These are phyloP conservation scores for Drosophila pegasa DNA, from an alignment of 2,888 invertebrate genomes.

Conservation along the genomic window DNA sequence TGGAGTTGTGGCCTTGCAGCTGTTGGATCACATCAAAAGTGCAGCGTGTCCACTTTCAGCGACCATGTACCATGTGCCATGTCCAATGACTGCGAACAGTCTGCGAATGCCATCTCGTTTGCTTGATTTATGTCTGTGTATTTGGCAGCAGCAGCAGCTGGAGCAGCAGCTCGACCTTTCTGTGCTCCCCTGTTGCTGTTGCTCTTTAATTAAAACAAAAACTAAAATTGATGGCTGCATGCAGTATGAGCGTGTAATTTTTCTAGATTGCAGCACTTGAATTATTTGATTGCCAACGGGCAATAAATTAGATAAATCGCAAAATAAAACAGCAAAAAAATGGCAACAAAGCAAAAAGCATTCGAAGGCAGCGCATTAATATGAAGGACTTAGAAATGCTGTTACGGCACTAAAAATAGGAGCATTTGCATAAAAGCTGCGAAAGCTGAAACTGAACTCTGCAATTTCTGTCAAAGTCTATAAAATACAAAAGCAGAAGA, in stretches of 20 bases:
- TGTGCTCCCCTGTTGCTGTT: constrained; percentile 11
- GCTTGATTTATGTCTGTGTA: constrained; percentile 68
- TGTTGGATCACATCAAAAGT: constrained; percentile 49
- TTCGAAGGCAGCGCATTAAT: background rate
- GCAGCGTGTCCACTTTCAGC: constrained; percentile 33
- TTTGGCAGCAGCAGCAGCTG: constrained; percentile 18
- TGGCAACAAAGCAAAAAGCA: constrained; percentile 4
- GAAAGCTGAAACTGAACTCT: no score
- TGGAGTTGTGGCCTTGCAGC: constrained; percentile 27
- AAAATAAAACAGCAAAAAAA: background rate
- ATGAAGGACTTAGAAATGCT: background rate
- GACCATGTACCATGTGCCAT: constrained; percentile 36
- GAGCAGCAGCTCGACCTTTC: constrained; percentile 20
- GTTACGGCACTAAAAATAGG: background rate
- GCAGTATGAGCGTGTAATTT: constrained; percentile 56
- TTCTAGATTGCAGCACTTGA: constrained; percentile 68
- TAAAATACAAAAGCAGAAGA: no score
- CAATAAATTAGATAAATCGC: constrained; percentile 57
- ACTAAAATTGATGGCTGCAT: constrained; percentile 61
- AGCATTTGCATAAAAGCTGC: background rate
- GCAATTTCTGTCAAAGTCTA: no score
- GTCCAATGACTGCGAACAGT: constrained; percentile 24
- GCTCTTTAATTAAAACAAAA: constrained; percentile 69
- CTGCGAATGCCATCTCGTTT: constrained; percentile 43
- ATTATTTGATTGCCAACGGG: constrained; percentile 64